These are phyloP conservation scores for Xestia sexstrigata DNA, from an alignment of 2,888 invertebrate genomes.

Conservation along the genomic window DNA sequence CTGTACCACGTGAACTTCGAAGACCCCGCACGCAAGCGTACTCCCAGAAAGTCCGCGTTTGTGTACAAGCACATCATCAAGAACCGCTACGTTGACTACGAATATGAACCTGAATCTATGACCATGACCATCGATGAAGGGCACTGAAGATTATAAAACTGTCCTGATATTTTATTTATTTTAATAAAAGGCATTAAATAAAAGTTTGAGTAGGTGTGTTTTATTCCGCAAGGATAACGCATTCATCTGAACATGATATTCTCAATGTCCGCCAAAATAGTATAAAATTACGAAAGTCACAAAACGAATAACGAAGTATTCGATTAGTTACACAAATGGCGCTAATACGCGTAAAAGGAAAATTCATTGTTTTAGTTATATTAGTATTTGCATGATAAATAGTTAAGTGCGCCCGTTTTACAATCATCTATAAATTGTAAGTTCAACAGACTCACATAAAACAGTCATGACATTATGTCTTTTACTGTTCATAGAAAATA, in stretches of 20 bases:
- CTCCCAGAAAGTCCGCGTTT: conserved; percentile 91
- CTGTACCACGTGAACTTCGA: conserved; percentile 92
- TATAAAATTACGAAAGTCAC: neutral
- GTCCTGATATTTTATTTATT: neutral
- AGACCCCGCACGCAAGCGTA: conserved; percentile 91
- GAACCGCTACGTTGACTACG: conserved; percentile 79
- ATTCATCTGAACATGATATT: neutral
- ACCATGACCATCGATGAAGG: conserved; percentile 82
- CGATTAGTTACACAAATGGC: neutral
- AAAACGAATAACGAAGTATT: neutral
- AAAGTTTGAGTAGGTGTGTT: neutral
- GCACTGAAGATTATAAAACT: conserved; percentile 10
- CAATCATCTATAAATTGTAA: no score
- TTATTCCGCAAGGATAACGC: neutral
- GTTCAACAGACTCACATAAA: no score
- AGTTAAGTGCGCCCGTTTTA: no score
- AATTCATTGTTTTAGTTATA: no score
- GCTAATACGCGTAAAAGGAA: neutral
- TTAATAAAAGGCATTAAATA: neutral
- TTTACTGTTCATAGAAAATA: no score
- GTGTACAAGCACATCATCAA: conserved; percentile 90
- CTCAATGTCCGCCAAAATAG: neutral
- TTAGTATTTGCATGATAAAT: no score
- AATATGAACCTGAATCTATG: conserved; percentile 76
- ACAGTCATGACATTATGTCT: no score